These are phyloP conservation scores for Pardosa pseudoannulata DNA, from an alignment of 2,888 invertebrate genomes.

Conservation along the genomic window DNA sequence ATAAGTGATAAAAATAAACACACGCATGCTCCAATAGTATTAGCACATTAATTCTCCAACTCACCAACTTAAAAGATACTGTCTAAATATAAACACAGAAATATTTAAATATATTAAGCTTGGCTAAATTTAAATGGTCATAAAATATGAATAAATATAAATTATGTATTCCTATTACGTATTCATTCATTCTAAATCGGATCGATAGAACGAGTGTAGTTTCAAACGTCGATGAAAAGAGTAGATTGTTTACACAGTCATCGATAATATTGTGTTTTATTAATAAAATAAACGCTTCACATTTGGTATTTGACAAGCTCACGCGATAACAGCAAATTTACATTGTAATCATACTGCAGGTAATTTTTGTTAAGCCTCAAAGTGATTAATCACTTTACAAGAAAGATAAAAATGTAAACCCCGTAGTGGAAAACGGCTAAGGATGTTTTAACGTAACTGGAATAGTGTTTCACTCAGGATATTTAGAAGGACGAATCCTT, in stretches of 20 bases:
- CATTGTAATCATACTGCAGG: too few species aligned
- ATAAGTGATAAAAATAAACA: too few species aligned
- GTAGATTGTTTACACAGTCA: not conserved
- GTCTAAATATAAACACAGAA: not conserved
- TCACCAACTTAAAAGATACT: not conserved
- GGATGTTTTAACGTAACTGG: too few species aligned
- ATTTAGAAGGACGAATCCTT: too few species aligned
- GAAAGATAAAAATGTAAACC: too few species aligned
- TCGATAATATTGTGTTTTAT: not conserved
- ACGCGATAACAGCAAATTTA: too few species aligned
- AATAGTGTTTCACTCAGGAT: too few species aligned
- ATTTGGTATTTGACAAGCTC: not conserved
- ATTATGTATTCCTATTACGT: not conserved
- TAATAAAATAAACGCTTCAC: not conserved
- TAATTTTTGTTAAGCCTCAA: too few species aligned
- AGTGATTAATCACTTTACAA: too few species aligned
- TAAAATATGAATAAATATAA: conserved; percentile 2
- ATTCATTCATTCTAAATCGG: not conserved
- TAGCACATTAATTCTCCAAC: not conserved
- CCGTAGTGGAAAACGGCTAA: too few species aligned
- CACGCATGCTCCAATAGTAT: too few species aligned
- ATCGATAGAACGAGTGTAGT: not conserved
- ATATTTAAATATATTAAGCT: not conserved
- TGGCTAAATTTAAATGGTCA: not conserved
- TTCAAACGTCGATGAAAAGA: not conserved